These are phyloP conservation scores for Trichonephila clavata DNA, from an alignment of 1,140 invertebrate species.

Conservation along the genomic window DNA sequence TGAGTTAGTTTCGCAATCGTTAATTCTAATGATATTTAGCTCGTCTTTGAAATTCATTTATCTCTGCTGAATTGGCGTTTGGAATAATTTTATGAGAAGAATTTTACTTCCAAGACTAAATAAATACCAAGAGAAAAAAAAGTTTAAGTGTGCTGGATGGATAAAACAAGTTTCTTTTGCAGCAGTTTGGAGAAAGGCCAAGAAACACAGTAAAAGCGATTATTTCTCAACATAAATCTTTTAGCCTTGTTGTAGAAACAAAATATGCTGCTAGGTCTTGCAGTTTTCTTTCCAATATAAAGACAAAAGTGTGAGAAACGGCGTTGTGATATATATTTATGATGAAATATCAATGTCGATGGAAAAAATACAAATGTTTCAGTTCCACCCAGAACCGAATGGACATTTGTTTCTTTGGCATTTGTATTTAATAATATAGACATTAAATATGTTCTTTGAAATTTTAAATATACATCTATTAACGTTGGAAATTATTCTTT, in stretches of 20 bases:
- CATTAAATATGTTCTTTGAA: no score
- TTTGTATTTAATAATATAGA: no score
- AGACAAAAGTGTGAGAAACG: neutral
- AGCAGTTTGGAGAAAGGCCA: neutral
- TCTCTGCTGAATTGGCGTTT: neutral
- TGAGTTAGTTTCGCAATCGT: no score
- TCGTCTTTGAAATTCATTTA: neutral
- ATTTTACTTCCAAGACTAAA: neutral
- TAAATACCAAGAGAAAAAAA: neutral
- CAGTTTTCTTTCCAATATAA: neutral
- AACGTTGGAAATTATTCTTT: no score
- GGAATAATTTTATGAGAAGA: neutral
- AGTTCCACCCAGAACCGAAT: no score
- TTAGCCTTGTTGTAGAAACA: neutral
- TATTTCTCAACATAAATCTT: constrained; percentile 13
- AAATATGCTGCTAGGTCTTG: neutral
- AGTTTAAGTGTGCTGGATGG: neutral
- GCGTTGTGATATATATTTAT: no score
- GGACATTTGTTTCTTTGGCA: no score
- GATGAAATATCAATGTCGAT: no score
- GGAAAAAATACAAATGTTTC: no score
- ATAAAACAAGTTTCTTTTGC: neutral
- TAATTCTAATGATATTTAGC: no score
- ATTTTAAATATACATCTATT: no score
- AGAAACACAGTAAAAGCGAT: neutral